Evolutionary conservation across 1,140 invertebrate species (phyloP).

Genomic region (Drosophila seguyi): DNA sequence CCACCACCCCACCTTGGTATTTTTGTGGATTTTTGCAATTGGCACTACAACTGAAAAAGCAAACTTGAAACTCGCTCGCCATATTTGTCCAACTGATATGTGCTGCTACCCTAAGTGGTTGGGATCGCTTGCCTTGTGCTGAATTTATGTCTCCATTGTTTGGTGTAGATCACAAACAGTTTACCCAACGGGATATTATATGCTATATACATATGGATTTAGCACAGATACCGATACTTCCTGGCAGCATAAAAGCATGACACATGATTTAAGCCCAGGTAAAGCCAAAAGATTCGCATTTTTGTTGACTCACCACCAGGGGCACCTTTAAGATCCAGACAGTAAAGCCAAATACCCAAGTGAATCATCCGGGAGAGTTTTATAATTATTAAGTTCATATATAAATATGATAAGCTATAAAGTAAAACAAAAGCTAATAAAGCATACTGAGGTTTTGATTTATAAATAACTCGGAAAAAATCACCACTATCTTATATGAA

Average conservation of each 20-base stretch:
- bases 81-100: constrained; percentile 38
- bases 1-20: constrained; percentile 6
- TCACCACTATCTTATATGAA: not conserved
- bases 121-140: not conserved
- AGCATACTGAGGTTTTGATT: not conserved
- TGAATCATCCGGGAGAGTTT: constrained; percentile 18
- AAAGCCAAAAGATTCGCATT: constrained; percentile 13
- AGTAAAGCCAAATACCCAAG: constrained; percentile 4
- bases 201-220: not conserved
- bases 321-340: constrained; percentile 14
- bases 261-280: constrained; percentile 27
- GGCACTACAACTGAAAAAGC: constrained; percentile 32
- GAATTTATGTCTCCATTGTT: constrained; percentile 22
- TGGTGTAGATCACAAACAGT: not conserved
- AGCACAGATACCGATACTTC: not conserved
- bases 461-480: not conserved
- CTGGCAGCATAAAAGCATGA: constrained; percentile 32
- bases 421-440: not conserved
- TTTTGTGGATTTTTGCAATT: constrained; percentile 52
- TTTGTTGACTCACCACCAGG: constrained; percentile 19
- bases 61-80: constrained; percentile 4
- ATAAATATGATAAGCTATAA: not conserved
- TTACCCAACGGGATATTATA: constrained; percentile 2
- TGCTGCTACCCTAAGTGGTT: constrained; percentile 12
- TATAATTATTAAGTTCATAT: not conserved